Evolutionary conservation across 2,888 invertebrate species (phyloP).

Genomic region (Strigamia transsilvanica): DNA sequence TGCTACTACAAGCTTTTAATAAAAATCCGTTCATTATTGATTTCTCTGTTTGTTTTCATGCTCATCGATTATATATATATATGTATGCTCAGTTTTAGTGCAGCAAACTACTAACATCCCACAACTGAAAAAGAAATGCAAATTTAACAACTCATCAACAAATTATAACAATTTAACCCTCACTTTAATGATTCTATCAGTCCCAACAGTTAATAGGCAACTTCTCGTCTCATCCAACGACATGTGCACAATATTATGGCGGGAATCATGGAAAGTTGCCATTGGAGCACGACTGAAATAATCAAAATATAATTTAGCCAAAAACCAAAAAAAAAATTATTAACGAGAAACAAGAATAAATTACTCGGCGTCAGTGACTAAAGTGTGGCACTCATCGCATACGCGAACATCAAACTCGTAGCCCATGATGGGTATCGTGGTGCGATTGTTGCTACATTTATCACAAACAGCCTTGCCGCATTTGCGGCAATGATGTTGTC

Average conservation of each 20-base stretch:
- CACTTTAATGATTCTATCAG: slow-evolving; percentile 90
- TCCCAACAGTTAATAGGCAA: slow-evolving; percentile 89
- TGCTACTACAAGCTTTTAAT: slow-evolving; percentile 6
- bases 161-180: slow-evolving; percentile 7
- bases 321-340: slow-evolving; percentile 55
- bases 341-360: slow-evolving; percentile 63
- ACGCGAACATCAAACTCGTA: slow-evolving; percentile 97
- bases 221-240: slow-evolving; percentile 88
- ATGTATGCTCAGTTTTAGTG: neutral
- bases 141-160: slow-evolving; percentile 4
- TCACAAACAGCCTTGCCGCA: slow-evolving; percentile 97
- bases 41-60: neutral
- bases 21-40: neutral
- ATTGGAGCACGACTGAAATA: slow-evolving; percentile 83
- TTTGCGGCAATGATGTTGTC: slow-evolving; percentile 72
- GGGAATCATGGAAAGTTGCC: slow-evolving; percentile 94
- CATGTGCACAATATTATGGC: slow-evolving; percentile 88
- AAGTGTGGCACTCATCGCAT: slow-evolving; percentile 88
- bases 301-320: slow-evolving; percentile 56
- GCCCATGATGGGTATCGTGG: slow-evolving; percentile 94
- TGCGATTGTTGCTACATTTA: slow-evolving; percentile 84
- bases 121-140: slow-evolving; percentile 56
- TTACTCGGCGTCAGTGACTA: slow-evolving; percentile 85
- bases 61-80: neutral
- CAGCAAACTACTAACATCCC: slow-evolving; percentile 57